These are phyloP conservation scores for Brachionus rotundiformis DNA, from an alignment of 1,140 invertebrate species.

Conservation along the genomic window DNA sequence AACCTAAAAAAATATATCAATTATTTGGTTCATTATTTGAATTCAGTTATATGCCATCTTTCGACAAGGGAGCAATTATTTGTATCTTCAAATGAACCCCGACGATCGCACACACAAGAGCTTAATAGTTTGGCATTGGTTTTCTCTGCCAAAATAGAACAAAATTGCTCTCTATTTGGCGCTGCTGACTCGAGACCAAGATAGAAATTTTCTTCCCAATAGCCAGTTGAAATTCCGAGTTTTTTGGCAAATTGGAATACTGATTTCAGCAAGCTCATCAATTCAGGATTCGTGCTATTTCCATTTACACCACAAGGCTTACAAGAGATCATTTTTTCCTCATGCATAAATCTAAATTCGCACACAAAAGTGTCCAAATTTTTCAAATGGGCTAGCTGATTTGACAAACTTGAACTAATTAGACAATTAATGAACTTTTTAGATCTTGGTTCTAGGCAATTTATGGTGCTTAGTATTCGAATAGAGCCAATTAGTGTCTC, in stretches of 20 bases:
- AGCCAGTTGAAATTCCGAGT: constrained; percentile 29
- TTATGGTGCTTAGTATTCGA: constrained; percentile 3
- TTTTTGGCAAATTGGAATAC: not conserved
- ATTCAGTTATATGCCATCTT: constrained; percentile 21
- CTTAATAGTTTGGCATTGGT: constrained; percentile 8
- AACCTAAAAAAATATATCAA: not conserved
- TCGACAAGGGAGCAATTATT: constrained; percentile 6
- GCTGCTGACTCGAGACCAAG: not conserved
- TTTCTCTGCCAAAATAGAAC: constrained; percentile 28
- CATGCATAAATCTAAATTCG: constrained; percentile 39
- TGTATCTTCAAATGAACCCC: constrained; percentile 13
- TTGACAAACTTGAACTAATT: not conserved
- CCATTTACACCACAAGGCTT: constrained; percentile 40
- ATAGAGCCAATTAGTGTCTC: constrained; percentile 11
- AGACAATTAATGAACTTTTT: constrained; percentile 23
- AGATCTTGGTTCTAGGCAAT: not conserved
- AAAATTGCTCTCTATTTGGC: constrained; percentile 40
- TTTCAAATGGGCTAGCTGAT: not conserved
- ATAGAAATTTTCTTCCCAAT: constrained; percentile 51
- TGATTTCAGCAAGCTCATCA: not conserved
- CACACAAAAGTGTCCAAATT: constrained; percentile 28
- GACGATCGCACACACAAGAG: constrained; percentile 35
- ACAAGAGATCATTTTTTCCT: constrained; percentile 47
- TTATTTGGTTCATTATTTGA: not conserved
- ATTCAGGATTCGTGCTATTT: not conserved